phyloP scores from a whole-genome alignment of 2,797 vertebrate genomes.

The Myoxocephalus aenaeus region DNA sequence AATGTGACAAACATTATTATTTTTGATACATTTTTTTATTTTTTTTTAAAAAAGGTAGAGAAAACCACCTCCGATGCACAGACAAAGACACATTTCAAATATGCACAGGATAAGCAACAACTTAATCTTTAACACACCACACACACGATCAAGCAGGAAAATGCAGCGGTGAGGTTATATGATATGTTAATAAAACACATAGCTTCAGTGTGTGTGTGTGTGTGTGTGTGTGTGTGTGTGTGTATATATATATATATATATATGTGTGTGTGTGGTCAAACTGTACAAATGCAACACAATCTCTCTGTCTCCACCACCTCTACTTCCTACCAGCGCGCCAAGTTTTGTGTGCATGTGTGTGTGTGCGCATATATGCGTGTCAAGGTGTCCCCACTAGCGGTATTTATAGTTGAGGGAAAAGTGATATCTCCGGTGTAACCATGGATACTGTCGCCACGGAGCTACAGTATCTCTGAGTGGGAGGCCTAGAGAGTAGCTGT shows the following conservation, averaged over 20 bases:
- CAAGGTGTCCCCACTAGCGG: slow-evolving; percentile 83
- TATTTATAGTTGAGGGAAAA: slow-evolving; percentile 87
- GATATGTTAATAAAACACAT: slow-evolving; percentile 57
- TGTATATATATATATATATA: too few species aligned
- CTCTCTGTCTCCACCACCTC: slow-evolving; percentile 44
- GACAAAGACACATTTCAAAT: slow-evolving; percentile 41
- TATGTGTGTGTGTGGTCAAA: slow-evolving; percentile 10
- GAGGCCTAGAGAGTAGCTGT: slow-evolving; percentile 71
- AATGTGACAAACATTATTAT: slow-evolving; percentile 8
- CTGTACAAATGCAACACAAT: slow-evolving; percentile 56
- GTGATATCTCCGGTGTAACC: slow-evolving; percentile 86
- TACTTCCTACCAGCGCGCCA: slow-evolving; percentile 51
- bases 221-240: neutral
- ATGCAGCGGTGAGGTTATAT: slow-evolving; percentile 49
- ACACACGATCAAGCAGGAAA: slow-evolving; percentile 9
- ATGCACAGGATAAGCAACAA: slow-evolving; percentile 51
- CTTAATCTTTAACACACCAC: slow-evolving; percentile 42
- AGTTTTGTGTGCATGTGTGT: slow-evolving; percentile 22
- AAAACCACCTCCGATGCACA: slow-evolving; percentile 20
- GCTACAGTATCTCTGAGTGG: slow-evolving; percentile 76
- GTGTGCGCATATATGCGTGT: slow-evolving; percentile 26
- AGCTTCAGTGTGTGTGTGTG: neutral
- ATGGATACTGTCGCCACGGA: slow-evolving; percentile 86
- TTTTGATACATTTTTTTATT: too few species aligned
- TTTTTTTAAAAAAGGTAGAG: neutral